Evolutionary conservation across 2,888 invertebrate genomes (phyloP).

Genomic region (Euplagia quadripunctaria): DNA sequence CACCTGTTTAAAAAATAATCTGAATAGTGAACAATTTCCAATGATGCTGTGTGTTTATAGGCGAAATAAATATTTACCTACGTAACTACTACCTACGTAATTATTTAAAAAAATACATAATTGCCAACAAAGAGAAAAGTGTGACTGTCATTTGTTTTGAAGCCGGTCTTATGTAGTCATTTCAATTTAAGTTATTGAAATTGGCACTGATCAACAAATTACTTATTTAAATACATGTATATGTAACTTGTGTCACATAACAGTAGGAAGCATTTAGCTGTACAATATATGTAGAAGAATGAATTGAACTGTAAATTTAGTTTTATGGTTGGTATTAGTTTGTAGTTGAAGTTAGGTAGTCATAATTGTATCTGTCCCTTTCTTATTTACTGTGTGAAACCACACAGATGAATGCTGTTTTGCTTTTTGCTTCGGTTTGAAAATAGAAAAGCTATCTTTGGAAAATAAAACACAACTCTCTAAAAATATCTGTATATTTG

Average conservation of each 20-base stretch:
- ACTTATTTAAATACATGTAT: conserved; percentile 12
- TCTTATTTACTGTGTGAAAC: not conserved
- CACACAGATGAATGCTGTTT: too few species aligned
- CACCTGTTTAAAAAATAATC: not conserved
- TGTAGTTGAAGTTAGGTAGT: not conserved
- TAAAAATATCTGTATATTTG: not conserved
- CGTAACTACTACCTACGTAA: too few species aligned
- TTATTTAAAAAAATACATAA: too few species aligned
- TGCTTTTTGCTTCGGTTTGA: too few species aligned
- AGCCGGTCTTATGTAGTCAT: too few species aligned
- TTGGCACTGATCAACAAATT: too few species aligned
- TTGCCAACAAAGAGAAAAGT: too few species aligned
- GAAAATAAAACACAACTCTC: not conserved
- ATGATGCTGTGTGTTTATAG: not conserved
- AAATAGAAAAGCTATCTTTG: not conserved
- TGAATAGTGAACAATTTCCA: not conserved
- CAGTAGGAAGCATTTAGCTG: conserved; percentile 33
- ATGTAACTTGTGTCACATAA: conserved; percentile 37
- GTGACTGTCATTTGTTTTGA: too few species aligned
- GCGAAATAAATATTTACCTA: not conserved
- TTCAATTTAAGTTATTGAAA: too few species aligned
- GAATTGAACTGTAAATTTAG: not conserved
- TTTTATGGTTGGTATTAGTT: not conserved
- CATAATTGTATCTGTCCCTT: not conserved
- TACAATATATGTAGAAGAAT: conserved; percentile 20